Percentiles rank a stretch among this genome's conserved stretches.
These are phyloP conservation scores for Ricordea florida DNA, from an alignment of 92 coral and sea anemone species.

Conservation along the genomic window DNA sequence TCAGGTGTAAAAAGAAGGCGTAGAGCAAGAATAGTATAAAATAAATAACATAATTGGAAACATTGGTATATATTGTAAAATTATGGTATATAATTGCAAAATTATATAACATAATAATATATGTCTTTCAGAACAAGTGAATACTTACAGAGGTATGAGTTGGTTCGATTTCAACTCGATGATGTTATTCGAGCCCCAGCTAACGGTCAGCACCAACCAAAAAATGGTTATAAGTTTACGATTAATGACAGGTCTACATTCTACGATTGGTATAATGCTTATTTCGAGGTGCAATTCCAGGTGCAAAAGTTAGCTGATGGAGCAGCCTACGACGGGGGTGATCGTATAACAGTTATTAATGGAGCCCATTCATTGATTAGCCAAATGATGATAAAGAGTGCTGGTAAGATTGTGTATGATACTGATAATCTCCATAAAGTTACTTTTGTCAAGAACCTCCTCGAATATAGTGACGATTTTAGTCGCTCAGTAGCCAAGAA, in stretches of 20 bases:
- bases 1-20: background rate
- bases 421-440: background rate
- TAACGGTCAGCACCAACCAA: background rate
- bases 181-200: background rate
- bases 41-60: too few relatives aligned
- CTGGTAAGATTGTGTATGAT: background rate
- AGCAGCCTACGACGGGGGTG: background rate
- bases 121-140: background rate
- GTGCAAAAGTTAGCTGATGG: conserved; percentile 1
- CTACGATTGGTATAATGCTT: conserved; percentile 7
- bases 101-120: too few relatives aligned
- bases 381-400: background rate
- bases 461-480: background rate
- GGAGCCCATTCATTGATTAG: background rate
- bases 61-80: too few relatives aligned
- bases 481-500: background rate
- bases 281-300: background rate
- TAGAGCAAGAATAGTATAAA: too few relatives aligned
- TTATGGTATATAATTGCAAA: too few relatives aligned
- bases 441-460: background rate
- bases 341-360: background rate
- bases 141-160: background rate
- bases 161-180: background rate
- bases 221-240: background rate
- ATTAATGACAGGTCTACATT: background rate